A percentile compares a stretch with the other conserved stretches of the same genome.
phyloP scores from a whole-genome alignment of 2,888 invertebrate species.

The Cantharis nigra region DNA sequence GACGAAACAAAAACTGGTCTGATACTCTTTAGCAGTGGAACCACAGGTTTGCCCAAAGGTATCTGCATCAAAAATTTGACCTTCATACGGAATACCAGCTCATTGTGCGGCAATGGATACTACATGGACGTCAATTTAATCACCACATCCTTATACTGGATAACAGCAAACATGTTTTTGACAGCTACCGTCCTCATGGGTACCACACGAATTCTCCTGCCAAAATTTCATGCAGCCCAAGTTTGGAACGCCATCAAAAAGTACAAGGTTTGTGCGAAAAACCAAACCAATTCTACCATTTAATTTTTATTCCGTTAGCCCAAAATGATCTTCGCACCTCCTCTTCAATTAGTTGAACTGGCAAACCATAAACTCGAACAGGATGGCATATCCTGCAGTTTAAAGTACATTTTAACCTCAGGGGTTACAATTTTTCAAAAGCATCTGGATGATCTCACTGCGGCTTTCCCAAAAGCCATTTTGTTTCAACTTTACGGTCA shows the following conservation, averaged over 20 bases:
- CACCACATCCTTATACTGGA: slow-evolving; percentile 43
- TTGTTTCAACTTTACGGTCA: slow-evolving; percentile 24
- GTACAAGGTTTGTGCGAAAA: not conserved
- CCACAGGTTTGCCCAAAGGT: slow-evolving; percentile 40
- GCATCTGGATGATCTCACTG: slow-evolving; percentile 19
- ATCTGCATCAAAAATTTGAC: slow-evolving; percentile 36
- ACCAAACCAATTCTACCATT: not conserved
- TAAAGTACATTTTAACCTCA: slow-evolving; percentile 20
- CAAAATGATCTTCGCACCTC: not conserved
- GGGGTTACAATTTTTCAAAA: slow-evolving; percentile 29
- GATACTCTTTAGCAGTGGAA: slow-evolving; percentile 41
- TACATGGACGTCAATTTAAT: not conserved
- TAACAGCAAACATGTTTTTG: slow-evolving; percentile 37
- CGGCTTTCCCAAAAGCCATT: slow-evolving; percentile 43
- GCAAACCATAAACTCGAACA: not conserved
- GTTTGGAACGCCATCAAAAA: not conserved
- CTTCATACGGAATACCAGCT: not conserved
- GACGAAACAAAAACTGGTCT: slow-evolving; percentile 29
- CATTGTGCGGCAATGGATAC: not conserved
- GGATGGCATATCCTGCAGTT: not conserved
- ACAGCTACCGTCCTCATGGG: slow-evolving; percentile 36
- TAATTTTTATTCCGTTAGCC: not conserved
- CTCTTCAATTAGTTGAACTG: not conserved
- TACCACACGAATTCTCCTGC: slow-evolving; percentile 33
- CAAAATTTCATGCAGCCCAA: slow-evolving; percentile 28